Evolutionary conservation across 2,888 invertebrate genomes (phyloP), one percentile per base, ranked within the genome.

Genomic region (Aphidoletes aphidimyza): DNA sequence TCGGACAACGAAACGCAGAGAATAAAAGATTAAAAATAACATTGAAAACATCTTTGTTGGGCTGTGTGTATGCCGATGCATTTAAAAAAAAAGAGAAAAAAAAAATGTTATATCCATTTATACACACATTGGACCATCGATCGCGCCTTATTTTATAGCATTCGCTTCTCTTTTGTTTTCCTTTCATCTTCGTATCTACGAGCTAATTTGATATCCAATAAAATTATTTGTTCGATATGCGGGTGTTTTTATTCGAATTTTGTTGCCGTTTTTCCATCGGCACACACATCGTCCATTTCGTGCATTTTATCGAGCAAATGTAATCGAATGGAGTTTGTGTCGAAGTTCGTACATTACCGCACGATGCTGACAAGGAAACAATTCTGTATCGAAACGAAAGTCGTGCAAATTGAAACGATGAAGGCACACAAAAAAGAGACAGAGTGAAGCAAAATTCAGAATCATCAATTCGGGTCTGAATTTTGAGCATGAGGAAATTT

Each of bases 141-240:
- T 37, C 81, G 81, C 37, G 81, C 37, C 81, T 81, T 11, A 37
- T 81, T 81, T 81, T 81, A 37, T 81, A 8, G 81, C 37, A 2
- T 37, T 81, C 81, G 37, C 22, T 37, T 81, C n/a, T n/a, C 37
- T 8, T 69, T 69, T 17, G 36, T 34, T 81, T 36, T 81, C 22
- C 36, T 81, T 81, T 81, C 37, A 81, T 81, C 37, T 81, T n/a
- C 69, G 69, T 5, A 30, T 69, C 69, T 3, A 30, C 69, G 9
- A 69, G 69, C 69, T 69, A 69, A 69, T 69, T 69, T 69, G 69
- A 69, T 69, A 69, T 69, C 69, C 69, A 69, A 69, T 69, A 69
- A 69, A 69, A 69, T 69, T 69, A 69, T 81, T 81, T n/a, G 81
- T 81, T 81, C 37, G 26, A 6, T 5, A 37, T 81, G 81, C 81